Base-by-base conservation (phyloP, 2,797 vertebrate genomes). In the Allobates femoralis region DNA sequence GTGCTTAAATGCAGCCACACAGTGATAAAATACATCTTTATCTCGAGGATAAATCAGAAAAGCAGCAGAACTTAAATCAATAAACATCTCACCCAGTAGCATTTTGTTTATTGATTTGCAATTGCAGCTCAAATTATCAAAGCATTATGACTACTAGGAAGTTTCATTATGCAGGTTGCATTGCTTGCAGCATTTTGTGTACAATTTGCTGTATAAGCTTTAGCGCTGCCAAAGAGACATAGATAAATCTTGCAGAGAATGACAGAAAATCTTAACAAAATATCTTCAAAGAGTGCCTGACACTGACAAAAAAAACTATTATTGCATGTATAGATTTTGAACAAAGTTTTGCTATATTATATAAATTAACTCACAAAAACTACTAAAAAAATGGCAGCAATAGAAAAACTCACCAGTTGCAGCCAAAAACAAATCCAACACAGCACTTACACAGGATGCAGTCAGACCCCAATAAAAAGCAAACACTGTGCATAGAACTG, bases 41-140 rank as follows among this genome's bases (percentile, higher is more conserved):
- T 84, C 77, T 75, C 58, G 46, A 50, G 79, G 60, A 86, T 80
- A 88, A 75, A 75, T 84, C 76, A 75, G 66, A 81, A 88, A 85
- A 81, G 79, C 69, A 84, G 76, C 81, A 85, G 82, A 76, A 84
- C 50, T 30, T 81, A 81, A 88, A 88, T 88, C 82, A 85, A 88
- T 87, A 81, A 84, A 88, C 82, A 84, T 84, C 78, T 88, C 69
- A 84, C 76, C 77, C 86, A 88, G 86, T 76, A 88, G 67, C 86
- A 81, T 88, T 85, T 88, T 85, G 86, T 85, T 84, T 88, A 88
- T 88, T 88, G 86, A 88, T 88, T 85, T 80, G 69, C 69, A 88
- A 88, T 88, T 84, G 86, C 67, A 78, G 56, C 77, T 88, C 69
- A 88, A 85, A 88, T 84, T 85, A 88, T 84, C 82, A 88, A 85